Base-by-base conservation (phyloP, 2,797 vertebrate genomes). In the Sibirionetta formosa region DNA sequence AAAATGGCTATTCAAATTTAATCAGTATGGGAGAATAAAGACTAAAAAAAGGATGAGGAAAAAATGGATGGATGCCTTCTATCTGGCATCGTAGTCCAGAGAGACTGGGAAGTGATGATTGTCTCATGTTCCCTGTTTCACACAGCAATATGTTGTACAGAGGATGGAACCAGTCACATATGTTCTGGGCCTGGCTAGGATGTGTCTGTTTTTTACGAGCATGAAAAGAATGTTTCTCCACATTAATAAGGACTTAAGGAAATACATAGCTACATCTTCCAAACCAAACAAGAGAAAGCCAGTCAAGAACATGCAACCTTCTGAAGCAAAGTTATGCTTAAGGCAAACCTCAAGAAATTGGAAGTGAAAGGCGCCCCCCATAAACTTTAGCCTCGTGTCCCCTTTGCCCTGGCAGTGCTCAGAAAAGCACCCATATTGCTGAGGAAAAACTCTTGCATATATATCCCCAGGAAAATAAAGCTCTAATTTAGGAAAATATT, bases 91-190 rank as follows among this genome's bases (percentile, higher is more conserved):
- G 1, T 54, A 90, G 86, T 90, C 88, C 86, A 0, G 88, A 94
- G 91, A 88, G 94, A 94, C 94, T 96, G 91, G 93, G 50, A 90
- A 96, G 95, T 96, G 95, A 95, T 96, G 96, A 95, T 86, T 91
- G 86, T 94, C 90, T 80, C 93, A 84, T 92, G 94, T 94, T 96
- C 92, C 91, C 86, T 88, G 93, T 94, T 97, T 96, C 96, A 96
- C 91, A 90, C 53, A 77, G 91, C 95, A 94, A 95, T 95, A 97
- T 95, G 93, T 77, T 95, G 68, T 84, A 95, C 86, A 66, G 78
- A 95, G 86, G 88, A 94, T 93, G 83, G 88, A 95, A 96, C 93
- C 95, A 93, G 91, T 71, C 96, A 88, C 95, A 96, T 95, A 96
- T 96, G 90, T 95, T 94, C 91, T 93, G 90, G 94, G 93, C 93